These are phyloP conservation scores for Pogonomyrmex barbatus DNA, from an alignment of 1,140 invertebrate genomes.

Conservation along the genomic window DNA sequence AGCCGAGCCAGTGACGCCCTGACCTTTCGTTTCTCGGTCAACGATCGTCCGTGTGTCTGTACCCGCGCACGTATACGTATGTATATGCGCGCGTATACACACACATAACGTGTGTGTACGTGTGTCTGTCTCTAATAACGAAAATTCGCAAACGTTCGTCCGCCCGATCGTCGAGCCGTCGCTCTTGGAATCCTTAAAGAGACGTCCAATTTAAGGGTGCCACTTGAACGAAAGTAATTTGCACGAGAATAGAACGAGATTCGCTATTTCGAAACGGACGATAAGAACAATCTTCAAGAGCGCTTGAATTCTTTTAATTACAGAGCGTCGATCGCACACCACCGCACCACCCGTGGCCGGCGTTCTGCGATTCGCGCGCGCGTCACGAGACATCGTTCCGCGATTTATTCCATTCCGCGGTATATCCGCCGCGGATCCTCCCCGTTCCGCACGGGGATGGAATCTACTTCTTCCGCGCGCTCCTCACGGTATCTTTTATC, in stretches of 20 bases:
- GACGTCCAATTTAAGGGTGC: conserved; percentile 28
- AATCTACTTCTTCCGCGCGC: no score
- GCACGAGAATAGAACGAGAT: conserved; percentile 2
- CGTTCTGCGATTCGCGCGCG: background rate
- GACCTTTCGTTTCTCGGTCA: conserved; percentile 65
- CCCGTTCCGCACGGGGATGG: background rate
- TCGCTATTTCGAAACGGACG: background rate
- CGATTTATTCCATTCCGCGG: background rate
- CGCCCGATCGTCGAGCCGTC: conserved; percentile 36
- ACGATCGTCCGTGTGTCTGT: conserved; percentile 58
- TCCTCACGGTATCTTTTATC: background rate
- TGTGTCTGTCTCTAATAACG: conserved; percentile 17
- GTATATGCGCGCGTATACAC: background rate
- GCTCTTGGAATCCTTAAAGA: conserved; percentile 42
- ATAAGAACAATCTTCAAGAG: background rate
- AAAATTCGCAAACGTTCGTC: conserved; percentile 54
- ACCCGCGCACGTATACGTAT: background rate
- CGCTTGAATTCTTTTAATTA: background rate
- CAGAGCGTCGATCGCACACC: background rate
- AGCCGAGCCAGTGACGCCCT: conserved; percentile 59
- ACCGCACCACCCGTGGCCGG: background rate
- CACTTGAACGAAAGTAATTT: conserved; percentile 1
- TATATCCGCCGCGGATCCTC: background rate
- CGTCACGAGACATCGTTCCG: background rate
- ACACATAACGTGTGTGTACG: background rate